A percentile compares a stretch with the other conserved stretches of the same genome.
Conservation (phyloP, 2,797 vertebrate genomes). For the Menidia menidia region DNA sequence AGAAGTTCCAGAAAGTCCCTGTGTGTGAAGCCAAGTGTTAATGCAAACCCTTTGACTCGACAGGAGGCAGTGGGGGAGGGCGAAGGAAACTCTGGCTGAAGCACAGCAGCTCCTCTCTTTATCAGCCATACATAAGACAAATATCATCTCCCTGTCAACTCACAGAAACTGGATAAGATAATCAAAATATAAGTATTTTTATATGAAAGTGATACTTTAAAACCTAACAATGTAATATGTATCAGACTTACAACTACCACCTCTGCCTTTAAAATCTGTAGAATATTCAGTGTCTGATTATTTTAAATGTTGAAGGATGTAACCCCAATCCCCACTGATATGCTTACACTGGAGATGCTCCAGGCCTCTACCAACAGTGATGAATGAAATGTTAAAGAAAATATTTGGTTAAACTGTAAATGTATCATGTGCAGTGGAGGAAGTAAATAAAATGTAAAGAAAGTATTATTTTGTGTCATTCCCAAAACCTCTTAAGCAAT, state of each 20-base stretch:
- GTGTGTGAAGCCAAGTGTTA: constrained; percentile 66
- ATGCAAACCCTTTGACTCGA: constrained; percentile 66
- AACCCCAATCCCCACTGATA: neutral
- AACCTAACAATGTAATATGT: neutral
- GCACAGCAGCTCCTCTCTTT: constrained; percentile 19
- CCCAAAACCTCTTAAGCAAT: neutral
- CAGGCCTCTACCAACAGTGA: neutral
- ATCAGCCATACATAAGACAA: constrained; percentile 26
- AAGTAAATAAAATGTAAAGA: neutral
- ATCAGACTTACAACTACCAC: neutral
- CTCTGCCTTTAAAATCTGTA: neutral
- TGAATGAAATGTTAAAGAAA: neutral
- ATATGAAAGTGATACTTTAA: neutral
- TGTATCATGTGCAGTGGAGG: neutral
- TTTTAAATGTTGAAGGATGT: neutral
- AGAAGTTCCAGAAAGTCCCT: constrained; percentile 68
- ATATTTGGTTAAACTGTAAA: neutral
- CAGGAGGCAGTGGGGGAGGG: constrained; percentile 39
- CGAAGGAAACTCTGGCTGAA: constrained; percentile 30
- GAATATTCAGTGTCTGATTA: neutral
- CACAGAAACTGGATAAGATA: neutral
- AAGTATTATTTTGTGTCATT: neutral
- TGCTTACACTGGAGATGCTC: neutral
- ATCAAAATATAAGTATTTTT: neutral
- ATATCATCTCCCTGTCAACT: constrained; percentile 17